Base-by-base conservation (phyloP, 2,797 vertebrate genomes). In the Buphagus erythrorhynchus region DNA sequence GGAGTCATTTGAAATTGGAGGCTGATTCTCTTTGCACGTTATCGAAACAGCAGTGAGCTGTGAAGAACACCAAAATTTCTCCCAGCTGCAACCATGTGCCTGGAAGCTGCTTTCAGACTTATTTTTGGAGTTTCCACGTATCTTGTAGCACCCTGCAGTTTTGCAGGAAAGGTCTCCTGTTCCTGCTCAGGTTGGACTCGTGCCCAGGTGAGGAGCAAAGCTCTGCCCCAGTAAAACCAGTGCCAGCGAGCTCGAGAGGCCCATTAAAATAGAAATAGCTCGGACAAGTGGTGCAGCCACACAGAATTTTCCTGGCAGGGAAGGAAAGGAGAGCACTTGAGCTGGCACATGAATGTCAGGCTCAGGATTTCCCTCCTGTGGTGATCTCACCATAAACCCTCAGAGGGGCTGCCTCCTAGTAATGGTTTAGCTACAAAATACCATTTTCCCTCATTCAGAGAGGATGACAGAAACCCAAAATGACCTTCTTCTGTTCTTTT, bases 181-280 rank as follows among this genome's bases (percentile, higher is more conserved):
- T 91, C 57, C 65, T 1, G 1, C 65, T 51, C 1, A 0, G 49
- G 42, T 3, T 86, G 91, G 72, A 31, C 42, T 3, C 0, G 3
- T 55, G 86, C 85, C 92, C 72, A 28, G 1, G 3, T 9, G 78
- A 62, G 78, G 75, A 88, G 92, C 74, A 61, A 86, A 93, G 57
- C 51, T 86, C 77, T 93, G 92, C 43, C 82, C 43, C 51, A 51
- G 55, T 52, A 67, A 67, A 51, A 66, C 25, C 66, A 31, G 33
- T 74, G 91, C 89, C 94, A 93, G 81, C 35, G 25, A 88, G 66
- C 36, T 86, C 62, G 42, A 90, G 85, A 69, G 89, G 46, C 16
- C 21, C 63, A 35, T 81, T 55, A 86, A 88, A 96, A 93, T 80
- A 96, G 92, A 94, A 95, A 92, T 55, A 42, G 72, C 77, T 51